Base-by-base conservation (phyloP, 2,797 vertebrate species). In the Coranthus polyacanthus region DNA sequence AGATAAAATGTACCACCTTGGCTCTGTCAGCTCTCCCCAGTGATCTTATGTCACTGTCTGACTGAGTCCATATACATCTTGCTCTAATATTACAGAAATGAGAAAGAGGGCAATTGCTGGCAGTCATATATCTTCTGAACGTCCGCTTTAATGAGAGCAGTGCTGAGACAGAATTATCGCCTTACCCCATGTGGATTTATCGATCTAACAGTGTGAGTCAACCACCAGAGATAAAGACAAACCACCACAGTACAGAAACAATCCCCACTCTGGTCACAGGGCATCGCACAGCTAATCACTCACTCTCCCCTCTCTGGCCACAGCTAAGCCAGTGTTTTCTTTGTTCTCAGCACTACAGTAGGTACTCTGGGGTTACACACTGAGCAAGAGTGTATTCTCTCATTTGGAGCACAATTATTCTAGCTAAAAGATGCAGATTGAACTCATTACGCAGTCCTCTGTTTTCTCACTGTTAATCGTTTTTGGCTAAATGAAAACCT, bases 201-300 rank as follows among this genome's bases (percentile, higher is more conserved):
- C 51, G 87, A 88, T 85, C 68, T 16, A 59, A 81, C 58, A 65
- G 72, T 72, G 72, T 16, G 69, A 90, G 82, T 82, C 75, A 82
- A 84, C 79, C 75, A 69, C 65, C 34, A 63, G 68, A 79, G 80
- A 88, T 83, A 81, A 81, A 82, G 81, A 85, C 86, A 89, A 90
- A 82, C 76, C 75, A 75, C 75, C 58, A 47, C 9, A 15, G 83
- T 80, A 65, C 62, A 86, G 79, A 83, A 86, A 87, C 84, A 81
- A 88, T 84, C 78, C 69, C 55, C 62, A 54, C 65, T 82, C 75
- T 76, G 80, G 87, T 88, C 87, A 84, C 68, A 81, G 81, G 81
- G 51, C 74, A 84, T 64, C 77, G n/a, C 66, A 79, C 67, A 78
- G 61, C 79, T 86, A 84, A 87, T 90, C 85, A 73, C 58, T 85